Conservation (phyloP, 2,888 invertebrate species). For the Entomobrya proxima region DNA sequence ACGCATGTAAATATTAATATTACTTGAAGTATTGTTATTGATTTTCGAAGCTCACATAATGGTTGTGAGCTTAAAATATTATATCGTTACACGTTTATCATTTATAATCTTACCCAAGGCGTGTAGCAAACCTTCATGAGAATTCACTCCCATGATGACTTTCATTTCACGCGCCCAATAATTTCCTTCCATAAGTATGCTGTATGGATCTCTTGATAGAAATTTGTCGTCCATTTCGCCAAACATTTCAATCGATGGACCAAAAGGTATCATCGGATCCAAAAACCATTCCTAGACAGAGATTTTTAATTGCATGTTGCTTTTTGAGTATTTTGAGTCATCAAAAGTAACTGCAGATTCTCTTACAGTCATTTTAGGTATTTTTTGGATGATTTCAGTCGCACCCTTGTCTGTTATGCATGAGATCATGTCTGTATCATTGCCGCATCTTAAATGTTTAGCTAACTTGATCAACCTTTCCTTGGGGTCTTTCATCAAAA, state of each 20-base stretch:
- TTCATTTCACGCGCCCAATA: slow-evolving; percentile 69
- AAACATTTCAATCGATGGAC: slow-evolving; percentile 65
- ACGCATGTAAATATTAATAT: not conserved
- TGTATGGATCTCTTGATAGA: slow-evolving; percentile 64
- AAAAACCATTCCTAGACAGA: slow-evolving; percentile 70
- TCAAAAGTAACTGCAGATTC: not conserved
- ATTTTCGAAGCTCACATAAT: too few relatives aligned
- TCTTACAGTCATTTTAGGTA: slow-evolving; percentile 63
- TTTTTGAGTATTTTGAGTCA: not conserved
- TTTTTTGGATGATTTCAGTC: slow-evolving; percentile 36
- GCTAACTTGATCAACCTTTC: slow-evolving; percentile 56
- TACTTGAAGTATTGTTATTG: too few relatives aligned
- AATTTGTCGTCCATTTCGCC: slow-evolving; percentile 66
- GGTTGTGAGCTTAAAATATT: too few relatives aligned
- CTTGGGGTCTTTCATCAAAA: slow-evolving; percentile 54
- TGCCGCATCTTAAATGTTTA: slow-evolving; percentile 62
- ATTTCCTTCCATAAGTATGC: slow-evolving; percentile 63
- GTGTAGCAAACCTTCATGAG: slow-evolving; percentile 72
- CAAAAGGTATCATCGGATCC: slow-evolving; percentile 71
- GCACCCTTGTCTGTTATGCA: slow-evolving; percentile 60
- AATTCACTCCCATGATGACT: slow-evolving; percentile 71
- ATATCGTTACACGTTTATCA: too few relatives aligned
- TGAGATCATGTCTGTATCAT: slow-evolving; percentile 26
- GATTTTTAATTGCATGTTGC: not conserved
- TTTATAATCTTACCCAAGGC: slow-evolving; percentile 60